Conservation (phyloP, 2,797 vertebrate species). For the Triplophysa bombifrons region DNA sequence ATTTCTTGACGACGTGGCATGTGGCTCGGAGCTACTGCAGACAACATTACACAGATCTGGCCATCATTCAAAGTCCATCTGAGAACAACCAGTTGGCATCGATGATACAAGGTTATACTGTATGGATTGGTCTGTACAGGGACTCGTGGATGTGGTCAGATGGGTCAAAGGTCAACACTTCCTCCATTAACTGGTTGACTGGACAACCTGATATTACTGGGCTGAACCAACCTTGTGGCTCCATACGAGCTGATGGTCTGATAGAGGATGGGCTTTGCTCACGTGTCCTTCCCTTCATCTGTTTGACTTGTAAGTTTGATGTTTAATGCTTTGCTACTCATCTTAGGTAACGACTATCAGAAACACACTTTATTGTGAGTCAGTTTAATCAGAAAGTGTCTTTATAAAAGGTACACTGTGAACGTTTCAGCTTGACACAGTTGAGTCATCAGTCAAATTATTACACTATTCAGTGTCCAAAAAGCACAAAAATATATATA, state of each 20-base stretch:
- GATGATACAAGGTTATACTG: background rate
- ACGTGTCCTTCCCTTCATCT: background rate
- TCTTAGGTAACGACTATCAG: too few relatives aligned
- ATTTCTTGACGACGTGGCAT: background rate
- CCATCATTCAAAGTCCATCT: background rate
- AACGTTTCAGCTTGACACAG: too few relatives aligned
- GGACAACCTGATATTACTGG: background rate
- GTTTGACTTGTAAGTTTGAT: background rate
- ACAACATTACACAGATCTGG: constrained; percentile 7
- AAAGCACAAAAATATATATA: too few relatives aligned
- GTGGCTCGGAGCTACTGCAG: background rate
- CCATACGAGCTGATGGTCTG: background rate
- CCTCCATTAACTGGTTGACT: background rate
- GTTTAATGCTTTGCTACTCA: too few relatives aligned
- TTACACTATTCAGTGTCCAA: too few relatives aligned
- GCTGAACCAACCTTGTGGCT: background rate
- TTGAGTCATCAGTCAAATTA: too few relatives aligned
- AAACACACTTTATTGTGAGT: too few relatives aligned
- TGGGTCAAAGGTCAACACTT: background rate
- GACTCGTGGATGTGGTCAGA: constrained; percentile 7
- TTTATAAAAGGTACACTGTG: too few relatives aligned
- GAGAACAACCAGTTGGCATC: background rate
- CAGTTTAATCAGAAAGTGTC: too few relatives aligned
- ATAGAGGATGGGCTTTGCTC: background rate
- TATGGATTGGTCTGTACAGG: constrained; percentile 1